Percentiles rank a stretch among this genome's conserved stretches.
Evolutionary conservation across 2,113 vertebrate species (phyloP).

Genomic region (Centropus bengalensis): DNA sequence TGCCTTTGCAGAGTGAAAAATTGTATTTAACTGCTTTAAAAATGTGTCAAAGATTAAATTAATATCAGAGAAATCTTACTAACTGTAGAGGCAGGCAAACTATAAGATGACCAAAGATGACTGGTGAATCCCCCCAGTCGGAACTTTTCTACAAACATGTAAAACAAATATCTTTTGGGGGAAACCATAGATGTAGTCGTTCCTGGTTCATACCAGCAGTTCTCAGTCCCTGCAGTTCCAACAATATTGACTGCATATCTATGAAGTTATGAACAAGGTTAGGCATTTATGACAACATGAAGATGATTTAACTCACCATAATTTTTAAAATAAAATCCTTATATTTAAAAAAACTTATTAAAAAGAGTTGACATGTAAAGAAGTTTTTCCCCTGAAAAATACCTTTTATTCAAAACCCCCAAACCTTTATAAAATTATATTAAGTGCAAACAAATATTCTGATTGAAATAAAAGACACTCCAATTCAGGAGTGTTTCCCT

Average conservation of each 20-base stretch:
- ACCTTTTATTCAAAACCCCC: neutral
- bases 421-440: neutral
- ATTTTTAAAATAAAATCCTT: neutral
- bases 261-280: neutral
- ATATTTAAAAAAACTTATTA: neutral
- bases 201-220: neutral
- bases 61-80: neutral
- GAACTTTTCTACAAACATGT: neutral
- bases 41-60: neutral
- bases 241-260: neutral
- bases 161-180: neutral
- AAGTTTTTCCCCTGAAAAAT: neutral
- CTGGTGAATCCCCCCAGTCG: neutral
- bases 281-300: neutral
- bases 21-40: neutral
- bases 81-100: neutral
- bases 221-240: neutral
- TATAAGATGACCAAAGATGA: neutral
- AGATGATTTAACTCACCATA: neutral
- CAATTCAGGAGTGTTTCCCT: constrained; percentile 60
- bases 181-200: neutral
- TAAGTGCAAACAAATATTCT: constrained; percentile 49
- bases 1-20: neutral
- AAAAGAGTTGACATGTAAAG: neutral
- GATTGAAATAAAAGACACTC: constrained; percentile 30